Percentiles rank a stretch among this genome's conserved stretches.
Conservation (phyloP, 2,113 vertebrate species). For the Bubo blakistoni region DNA sequence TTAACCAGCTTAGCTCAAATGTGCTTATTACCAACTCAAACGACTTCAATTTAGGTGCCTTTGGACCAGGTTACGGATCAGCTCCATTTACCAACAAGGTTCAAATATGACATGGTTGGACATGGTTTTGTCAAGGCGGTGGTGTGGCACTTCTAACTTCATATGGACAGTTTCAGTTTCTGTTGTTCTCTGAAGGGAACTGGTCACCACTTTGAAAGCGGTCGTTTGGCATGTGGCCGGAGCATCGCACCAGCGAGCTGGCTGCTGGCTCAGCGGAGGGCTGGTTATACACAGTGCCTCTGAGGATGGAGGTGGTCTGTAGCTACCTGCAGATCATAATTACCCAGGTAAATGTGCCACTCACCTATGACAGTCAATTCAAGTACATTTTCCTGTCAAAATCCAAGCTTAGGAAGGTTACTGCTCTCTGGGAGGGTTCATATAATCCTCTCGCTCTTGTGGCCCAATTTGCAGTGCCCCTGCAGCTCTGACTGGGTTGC, state of each 20-base stretch:
- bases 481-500: neutral
- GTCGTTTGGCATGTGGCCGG: fast-evolving
- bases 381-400: neutral
- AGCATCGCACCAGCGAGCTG: fast-evolving
- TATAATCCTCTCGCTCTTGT: fast-evolving
- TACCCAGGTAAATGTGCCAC: neutral
- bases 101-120: neutral
- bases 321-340: neutral
- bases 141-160: neutral
- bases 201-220: fast-evolving
- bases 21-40: neutral
- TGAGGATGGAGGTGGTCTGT: no score
- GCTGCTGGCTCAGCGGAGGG: neutral
- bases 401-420: neutral
- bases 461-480: neutral
- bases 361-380: neutral
- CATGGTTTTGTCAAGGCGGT: neutral
- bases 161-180: neutral
- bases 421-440: neutral
- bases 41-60: neutral
- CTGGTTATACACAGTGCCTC: fast-evolving
- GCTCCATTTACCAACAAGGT: neutral
- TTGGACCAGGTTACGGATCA: neutral
- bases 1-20: neutral
- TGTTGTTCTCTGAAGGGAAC: neutral